Percentiles rank a stretch among this genome's conserved stretches.
Evolutionary conservation across 2,888 invertebrate species (phyloP).

Genomic region (Alsophila aescularia): DNA sequence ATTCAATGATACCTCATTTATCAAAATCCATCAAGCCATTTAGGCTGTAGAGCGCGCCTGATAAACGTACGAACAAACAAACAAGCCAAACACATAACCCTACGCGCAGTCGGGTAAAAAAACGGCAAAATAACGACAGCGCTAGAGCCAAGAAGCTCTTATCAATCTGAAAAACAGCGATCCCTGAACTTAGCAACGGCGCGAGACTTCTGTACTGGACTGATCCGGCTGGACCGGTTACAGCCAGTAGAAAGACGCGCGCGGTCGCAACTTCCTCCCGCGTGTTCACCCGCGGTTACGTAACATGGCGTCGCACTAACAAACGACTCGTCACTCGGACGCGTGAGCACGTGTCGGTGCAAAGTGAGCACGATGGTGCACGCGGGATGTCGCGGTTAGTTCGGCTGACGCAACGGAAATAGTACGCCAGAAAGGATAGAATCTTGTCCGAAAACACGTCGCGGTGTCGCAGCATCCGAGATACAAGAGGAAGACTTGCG

Average conservation of each 20-base stretch:
- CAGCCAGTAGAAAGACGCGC: conserved; percentile 4
- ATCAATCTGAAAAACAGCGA: background rate
- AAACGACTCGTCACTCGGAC: conserved; percentile 51
- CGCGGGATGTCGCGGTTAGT: conserved; percentile 15
- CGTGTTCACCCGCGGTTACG: conserved; percentile 48
- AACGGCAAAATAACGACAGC: background rate
- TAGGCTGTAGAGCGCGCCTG: too few species aligned
- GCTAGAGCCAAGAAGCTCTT: background rate
- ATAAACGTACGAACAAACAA: too few species aligned
- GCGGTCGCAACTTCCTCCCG: conserved; percentile 29
- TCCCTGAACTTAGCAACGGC: background rate
- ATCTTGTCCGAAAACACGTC: conserved; percentile 2
- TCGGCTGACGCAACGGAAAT: conserved; percentile 21
- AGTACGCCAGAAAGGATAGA: background rate
- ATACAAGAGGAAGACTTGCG: background rate
- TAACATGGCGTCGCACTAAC: conserved; percentile 54
- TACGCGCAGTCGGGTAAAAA: too few species aligned
- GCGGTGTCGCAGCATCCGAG: background rate
- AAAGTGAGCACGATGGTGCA: conserved; percentile 26
- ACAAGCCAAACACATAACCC: too few species aligned
- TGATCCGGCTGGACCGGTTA: conserved; percentile 6
- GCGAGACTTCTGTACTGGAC: background rate
- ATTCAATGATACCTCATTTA: too few species aligned
- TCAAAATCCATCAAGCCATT: too few species aligned
- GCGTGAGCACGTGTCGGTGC: conserved; percentile 49